Percentiles rank a stretch among this genome's conserved stretches.
Evolutionary conservation across 2,113 vertebrate species (phyloP).

Genomic region (Phasianus colchicus): DNA sequence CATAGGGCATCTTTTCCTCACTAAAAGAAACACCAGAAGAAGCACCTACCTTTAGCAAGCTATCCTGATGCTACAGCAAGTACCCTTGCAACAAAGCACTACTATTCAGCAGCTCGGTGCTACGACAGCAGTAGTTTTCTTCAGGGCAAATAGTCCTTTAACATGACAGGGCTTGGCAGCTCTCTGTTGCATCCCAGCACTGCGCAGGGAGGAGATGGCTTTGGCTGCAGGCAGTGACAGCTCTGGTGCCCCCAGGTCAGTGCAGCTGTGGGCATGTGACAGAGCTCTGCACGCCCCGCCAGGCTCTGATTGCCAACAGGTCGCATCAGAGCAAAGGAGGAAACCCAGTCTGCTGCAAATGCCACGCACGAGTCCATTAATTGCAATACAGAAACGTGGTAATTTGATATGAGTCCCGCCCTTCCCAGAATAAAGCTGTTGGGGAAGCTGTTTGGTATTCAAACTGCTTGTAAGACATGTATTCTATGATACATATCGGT

Average conservation of each 20-base stretch:
- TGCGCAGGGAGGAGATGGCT: not conserved
- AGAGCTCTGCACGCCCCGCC: not conserved
- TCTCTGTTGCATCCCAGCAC: not conserved
- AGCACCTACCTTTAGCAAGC: not conserved
- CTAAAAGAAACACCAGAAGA: not conserved
- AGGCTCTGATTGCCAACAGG: not conserved
- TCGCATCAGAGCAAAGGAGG: not conserved
- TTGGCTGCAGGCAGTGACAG: not conserved
- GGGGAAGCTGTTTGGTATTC: not conserved
- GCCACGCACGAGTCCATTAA: not conserved
- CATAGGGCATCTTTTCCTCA: not conserved
- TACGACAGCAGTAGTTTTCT: not conserved
- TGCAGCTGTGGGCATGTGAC: not conserved
- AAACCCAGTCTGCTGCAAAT: not conserved
- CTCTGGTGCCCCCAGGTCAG: not conserved
- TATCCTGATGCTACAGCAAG: rapidly evolving
- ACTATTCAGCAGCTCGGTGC: not conserved
- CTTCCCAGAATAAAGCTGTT: not conserved
- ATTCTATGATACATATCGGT: not conserved
- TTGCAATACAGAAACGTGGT: rapidly evolving
- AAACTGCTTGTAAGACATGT: not conserved
- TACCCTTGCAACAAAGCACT: not conserved
- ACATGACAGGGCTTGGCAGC: not conserved
- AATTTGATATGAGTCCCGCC: not conserved
- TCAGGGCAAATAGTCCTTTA: not conserved